Evolutionary conservation across 2,797 vertebrate genomes (phyloP).

Genomic region (Bovichtus variegatus): DNA sequence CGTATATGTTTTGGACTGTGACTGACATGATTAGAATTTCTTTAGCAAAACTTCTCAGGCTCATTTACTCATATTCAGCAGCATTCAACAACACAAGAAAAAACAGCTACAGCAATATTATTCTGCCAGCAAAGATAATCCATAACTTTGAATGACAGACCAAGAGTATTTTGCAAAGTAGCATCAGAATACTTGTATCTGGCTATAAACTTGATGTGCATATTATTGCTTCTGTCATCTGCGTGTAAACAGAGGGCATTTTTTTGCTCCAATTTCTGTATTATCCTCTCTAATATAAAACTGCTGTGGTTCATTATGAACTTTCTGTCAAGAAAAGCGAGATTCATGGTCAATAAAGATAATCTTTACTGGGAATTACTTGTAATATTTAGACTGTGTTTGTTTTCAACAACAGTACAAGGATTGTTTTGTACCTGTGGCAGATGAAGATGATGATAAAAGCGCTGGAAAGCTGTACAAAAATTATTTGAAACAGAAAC

Average conservation of each 20-base stretch:
- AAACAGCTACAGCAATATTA: conserved; percentile 17
- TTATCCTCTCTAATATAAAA: conserved; percentile 22
- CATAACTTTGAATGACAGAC: conserved; percentile 38
- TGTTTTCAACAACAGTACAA: neutral
- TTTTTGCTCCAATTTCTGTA: neutral
- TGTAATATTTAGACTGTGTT: conserved; percentile 6
- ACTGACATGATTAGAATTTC: conserved; percentile 1
- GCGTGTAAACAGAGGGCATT: neutral
- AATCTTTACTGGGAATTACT: neutral
- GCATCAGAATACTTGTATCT: conserved; percentile 52
- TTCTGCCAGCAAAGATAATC: conserved; percentile 26
- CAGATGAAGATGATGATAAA: neutral
- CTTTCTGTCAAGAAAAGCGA: conserved; percentile 28
- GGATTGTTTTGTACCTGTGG: neutral
- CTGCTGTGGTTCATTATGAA: conserved; percentile 5
- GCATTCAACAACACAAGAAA: conserved; percentile 22
- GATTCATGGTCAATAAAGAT: conserved; percentile 10
- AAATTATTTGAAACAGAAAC: neutral
- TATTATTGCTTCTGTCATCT: conserved; percentile 33
- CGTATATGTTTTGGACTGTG: neutral
- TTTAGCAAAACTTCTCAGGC: conserved; percentile 12
- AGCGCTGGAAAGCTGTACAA: neutral
- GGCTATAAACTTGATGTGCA: conserved; percentile 44
- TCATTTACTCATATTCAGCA: conserved; percentile 30
- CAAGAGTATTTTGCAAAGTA: conserved; percentile 25